These are phyloP conservation scores for Cosmia trapezina DNA, from an alignment of 2,888 invertebrate genomes.

Conservation along the genomic window DNA sequence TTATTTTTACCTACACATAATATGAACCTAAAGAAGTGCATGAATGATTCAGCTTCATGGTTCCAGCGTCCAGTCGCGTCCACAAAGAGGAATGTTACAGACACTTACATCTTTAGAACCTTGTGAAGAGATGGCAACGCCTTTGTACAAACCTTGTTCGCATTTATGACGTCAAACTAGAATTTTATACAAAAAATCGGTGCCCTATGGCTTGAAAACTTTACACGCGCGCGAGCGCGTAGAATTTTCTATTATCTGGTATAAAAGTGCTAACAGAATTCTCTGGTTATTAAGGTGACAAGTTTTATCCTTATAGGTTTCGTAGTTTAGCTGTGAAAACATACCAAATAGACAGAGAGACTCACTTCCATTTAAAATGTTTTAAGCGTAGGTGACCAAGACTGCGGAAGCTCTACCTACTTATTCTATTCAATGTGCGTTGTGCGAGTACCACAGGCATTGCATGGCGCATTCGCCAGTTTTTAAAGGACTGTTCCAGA, in stretches of 20 bases:
- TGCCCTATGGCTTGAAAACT: too few species aligned
- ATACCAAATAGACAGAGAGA: not conserved
- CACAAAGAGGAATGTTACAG: conserved; percentile 68
- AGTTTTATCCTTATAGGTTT: not conserved
- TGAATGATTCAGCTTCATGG: conserved; percentile 17
- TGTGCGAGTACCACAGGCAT: not conserved
- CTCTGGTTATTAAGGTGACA: not conserved
- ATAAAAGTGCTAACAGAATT: not conserved
- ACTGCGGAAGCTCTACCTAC: not conserved
- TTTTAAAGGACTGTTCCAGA: not conserved
- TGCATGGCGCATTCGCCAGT: not conserved
- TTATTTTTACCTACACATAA: not conserved
- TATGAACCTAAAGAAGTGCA: not conserved
- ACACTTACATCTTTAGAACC: conserved; percentile 65
- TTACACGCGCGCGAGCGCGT: not conserved
- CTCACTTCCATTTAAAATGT: not conserved
- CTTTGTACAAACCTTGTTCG: conserved; percentile 58
- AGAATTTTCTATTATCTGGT: not conserved
- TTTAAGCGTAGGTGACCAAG: not conserved
- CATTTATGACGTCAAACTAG: conserved; percentile 21
- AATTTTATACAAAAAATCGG: not conserved
- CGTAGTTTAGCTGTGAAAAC: not conserved
- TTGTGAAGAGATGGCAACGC: conserved; percentile 63
- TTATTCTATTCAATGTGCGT: not conserved
- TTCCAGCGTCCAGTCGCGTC: not conserved